These are phyloP conservation scores for Nothobranchius furzeri DNA, from an alignment of 2,113 vertebrate genomes.

Conservation along the genomic window DNA sequence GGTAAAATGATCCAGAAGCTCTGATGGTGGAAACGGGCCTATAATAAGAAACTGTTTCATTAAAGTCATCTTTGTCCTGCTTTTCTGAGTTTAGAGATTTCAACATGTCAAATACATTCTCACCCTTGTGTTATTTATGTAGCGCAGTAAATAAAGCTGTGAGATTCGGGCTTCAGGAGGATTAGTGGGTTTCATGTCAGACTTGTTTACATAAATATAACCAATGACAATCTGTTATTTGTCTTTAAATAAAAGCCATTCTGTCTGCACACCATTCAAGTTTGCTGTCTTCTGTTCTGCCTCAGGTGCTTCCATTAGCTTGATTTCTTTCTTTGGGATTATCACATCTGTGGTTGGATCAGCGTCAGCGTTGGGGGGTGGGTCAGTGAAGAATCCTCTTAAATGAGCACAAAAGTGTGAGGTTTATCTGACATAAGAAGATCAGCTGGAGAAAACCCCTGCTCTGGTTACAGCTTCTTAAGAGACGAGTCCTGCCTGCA, in stretches of 20 bases:
- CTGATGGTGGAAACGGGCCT: no score
- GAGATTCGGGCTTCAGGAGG: constrained; percentile 8
- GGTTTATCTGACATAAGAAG: constrained; percentile 60
- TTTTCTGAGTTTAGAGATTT: constrained; percentile 9
- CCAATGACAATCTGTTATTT: neutral
- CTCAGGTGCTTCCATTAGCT: constrained; percentile 51
- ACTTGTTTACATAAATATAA: neutral
- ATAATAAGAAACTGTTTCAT: constrained; percentile 5
- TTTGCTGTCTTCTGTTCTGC: constrained; percentile 19
- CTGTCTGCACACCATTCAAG: constrained; percentile 7
- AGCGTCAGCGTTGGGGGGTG: constrained; percentile 13
- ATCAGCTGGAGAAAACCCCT: constrained; percentile 59
- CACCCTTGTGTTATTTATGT: constrained; percentile 24
- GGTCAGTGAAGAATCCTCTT: constrained; percentile 67
- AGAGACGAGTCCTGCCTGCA: constrained; percentile 21
- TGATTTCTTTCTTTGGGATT: constrained; percentile 58
- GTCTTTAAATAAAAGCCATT: neutral
- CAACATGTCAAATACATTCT: constrained; percentile 18
- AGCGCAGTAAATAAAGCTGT: constrained; percentile 19
- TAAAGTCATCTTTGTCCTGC: neutral
- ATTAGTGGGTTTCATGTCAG: constrained; percentile 27
- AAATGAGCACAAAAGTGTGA: constrained; percentile 52
- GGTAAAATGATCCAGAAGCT: no score
- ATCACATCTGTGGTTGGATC: constrained; percentile 57
- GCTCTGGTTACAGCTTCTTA: constrained; percentile 58